Evolutionary conservation across 2,797 vertebrate species (phyloP), one percentile per base, ranked within the genome.

Genomic region (Trachurus trachurus): DNA sequence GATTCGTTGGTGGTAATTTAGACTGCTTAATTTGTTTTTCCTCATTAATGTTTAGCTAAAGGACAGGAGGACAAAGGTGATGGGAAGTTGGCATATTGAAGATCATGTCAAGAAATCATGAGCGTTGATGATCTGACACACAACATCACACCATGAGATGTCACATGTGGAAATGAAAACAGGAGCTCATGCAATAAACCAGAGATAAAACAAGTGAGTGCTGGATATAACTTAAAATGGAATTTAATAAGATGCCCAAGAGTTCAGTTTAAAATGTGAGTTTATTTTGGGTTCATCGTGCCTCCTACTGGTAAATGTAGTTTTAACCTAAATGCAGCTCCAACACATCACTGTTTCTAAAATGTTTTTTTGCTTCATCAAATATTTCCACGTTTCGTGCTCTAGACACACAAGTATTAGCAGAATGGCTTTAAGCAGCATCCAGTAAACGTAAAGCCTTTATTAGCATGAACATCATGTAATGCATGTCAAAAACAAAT

Each of bases 401-500:
- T 34, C 1, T 9, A 11, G 26, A 5, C 12, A 34, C n/a, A 40
- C 19, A 3, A 56, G 26, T 45, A 60, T 39, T 57, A 72, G 78
- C 52, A 56, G 10, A 15, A 50, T 4, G n/a, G 1, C 3, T 60
- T 64, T 45, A 44, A 66, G 31, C 37, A 45, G 3, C 7, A 1
- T 53, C n/a, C 8, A 26, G 5, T 63, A 54, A 54, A 56, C 73
- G 37, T 17, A 61, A 56, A 74, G 1, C 4, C 19, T 61, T 70
- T 53, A 83, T 81, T 79, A 73, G 63, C 65, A 63, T 81, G 68
- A 73, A 74, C 65, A 40, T 86, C 61, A 37, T 77, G 71, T 77
- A 69, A 86, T 68, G 70, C 80, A 72, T 65, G 69, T 80, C 54
- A 72, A 71, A 81, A 71, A 79, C 66, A 74, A 81, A 79, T 72